A percentile compares a stretch with the other conserved stretches of the same genome.
phyloP scores from a whole-genome alignment of 2,888 invertebrate species.

The Calliopum simillimum region DNA sequence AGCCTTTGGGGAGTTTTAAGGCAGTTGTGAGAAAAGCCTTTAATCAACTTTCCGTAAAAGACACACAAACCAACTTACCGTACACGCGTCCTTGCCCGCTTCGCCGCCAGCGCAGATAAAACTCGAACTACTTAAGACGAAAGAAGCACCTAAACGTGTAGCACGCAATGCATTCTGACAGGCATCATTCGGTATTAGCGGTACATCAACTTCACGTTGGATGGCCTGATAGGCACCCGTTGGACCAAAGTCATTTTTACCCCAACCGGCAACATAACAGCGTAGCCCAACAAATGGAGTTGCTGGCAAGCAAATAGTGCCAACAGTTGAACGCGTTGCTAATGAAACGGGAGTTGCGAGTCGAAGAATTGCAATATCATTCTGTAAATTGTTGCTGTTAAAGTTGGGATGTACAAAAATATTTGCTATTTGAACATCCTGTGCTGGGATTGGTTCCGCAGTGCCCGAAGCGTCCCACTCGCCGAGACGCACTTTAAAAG shows the following conservation, averaged over 20 bases:
- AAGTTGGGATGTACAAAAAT: slow-evolving; percentile 76
- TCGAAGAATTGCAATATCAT: slow-evolving; percentile 84
- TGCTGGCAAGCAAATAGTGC: slow-evolving; percentile 72
- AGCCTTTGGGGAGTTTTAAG: too few species aligned
- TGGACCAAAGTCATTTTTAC: slow-evolving; percentile 78
- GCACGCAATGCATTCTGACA: slow-evolving; percentile 75
- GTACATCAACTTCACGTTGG: slow-evolving; percentile 81
- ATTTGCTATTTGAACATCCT: slow-evolving; percentile 72
- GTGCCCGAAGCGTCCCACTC: slow-evolving; percentile 80
- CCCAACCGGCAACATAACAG: slow-evolving; percentile 85
- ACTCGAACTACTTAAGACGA: slow-evolving; percentile 73
- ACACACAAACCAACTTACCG: slow-evolving; percentile 69
- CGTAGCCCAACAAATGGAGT: slow-evolving; percentile 69
- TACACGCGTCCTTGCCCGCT: slow-evolving; percentile 81
- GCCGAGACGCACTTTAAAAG: slow-evolving; percentile 77
- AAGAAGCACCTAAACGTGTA: slow-evolving; percentile 76
- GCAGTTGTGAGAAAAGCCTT: too few species aligned
- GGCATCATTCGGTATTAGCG: slow-evolving; percentile 73
- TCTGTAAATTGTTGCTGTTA: slow-evolving; percentile 78
- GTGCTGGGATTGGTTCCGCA: slow-evolving; percentile 74
- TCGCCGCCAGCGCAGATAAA: slow-evolving; percentile 87
- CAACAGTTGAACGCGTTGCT: slow-evolving; percentile 71
- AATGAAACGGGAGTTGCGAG: slow-evolving; percentile 73
- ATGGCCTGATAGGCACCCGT: slow-evolving; percentile 70
- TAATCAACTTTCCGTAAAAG: too few species aligned